phyloP scores from a whole-genome alignment of 2,113 vertebrate species.

The Hydropotes inermis region DNA sequence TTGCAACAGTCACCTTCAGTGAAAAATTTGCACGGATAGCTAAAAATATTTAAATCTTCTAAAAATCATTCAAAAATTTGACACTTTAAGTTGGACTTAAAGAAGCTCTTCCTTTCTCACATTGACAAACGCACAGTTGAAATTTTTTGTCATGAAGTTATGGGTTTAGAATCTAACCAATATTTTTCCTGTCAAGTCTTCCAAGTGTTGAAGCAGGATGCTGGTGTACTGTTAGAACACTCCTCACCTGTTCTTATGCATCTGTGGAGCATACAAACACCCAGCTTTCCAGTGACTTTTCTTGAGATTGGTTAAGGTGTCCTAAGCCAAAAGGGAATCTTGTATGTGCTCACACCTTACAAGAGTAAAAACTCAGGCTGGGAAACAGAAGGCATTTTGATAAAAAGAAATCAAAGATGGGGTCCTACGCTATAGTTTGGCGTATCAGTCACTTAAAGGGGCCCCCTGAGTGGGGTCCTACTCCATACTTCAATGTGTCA shows the following conservation, averaged over 20 bases:
- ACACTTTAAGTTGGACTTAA: background rate
- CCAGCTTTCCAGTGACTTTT: background rate
- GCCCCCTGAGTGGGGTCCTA: background rate
- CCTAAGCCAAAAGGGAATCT: background rate
- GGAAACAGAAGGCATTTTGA: background rate
- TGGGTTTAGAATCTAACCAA: background rate
- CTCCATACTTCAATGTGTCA: background rate
- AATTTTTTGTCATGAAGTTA: background rate
- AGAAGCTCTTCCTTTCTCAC: background rate
- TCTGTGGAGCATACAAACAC: background rate
- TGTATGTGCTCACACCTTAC: background rate
- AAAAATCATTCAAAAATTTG: background rate
- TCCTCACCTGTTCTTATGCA: background rate
- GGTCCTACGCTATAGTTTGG: background rate
- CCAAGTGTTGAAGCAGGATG: background rate
- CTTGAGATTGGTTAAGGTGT: background rate
- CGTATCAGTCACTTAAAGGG: background rate
- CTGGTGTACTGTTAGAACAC: rapidly evolving
- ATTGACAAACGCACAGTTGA: background rate
- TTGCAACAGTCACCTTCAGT: background rate
- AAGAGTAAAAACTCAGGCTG: background rate
- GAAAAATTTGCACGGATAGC: background rate
- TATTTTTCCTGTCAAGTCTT: background rate
- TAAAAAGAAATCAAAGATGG: background rate
- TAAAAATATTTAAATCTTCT: background rate